Evolutionary conservation across 2,113 vertebrate genomes (phyloP).

Genomic region (Serilophus lunatus): DNA sequence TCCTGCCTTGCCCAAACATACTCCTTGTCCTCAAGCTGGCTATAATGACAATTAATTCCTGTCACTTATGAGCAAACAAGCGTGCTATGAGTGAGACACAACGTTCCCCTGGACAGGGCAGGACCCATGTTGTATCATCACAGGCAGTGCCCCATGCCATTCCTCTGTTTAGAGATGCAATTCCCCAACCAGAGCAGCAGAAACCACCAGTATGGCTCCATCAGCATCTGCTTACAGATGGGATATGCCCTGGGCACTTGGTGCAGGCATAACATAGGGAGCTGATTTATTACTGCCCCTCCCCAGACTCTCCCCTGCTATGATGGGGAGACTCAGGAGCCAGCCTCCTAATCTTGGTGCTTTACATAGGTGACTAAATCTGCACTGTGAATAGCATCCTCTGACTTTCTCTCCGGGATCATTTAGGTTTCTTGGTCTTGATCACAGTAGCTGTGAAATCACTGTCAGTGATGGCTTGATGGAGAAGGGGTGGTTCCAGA

Average conservation of each 20-base stretch:
- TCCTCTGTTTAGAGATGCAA: not conserved
- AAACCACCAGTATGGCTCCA: not conserved
- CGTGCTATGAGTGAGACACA: not conserved
- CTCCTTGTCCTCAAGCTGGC: not conserved
- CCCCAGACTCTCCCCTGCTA: not conserved
- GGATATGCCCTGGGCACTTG: not conserved
- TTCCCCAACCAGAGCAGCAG: not conserved
- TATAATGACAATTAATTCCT: not conserved
- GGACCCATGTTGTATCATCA: not conserved
- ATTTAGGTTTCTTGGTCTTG: conserved; percentile 36
- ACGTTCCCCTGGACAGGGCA: not conserved
- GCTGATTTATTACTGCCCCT: not conserved
- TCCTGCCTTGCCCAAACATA: not conserved
- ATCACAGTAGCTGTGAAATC: conserved; percentile 4
- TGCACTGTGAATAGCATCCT: not conserved
- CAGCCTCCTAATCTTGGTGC: not conserved
- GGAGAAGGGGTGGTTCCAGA: not conserved
- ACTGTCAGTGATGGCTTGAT: not conserved
- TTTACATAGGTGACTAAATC: not conserved
- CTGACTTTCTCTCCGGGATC: not conserved
- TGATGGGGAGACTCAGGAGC: not conserved
- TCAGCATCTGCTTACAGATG: not conserved
- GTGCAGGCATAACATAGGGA: not conserved
- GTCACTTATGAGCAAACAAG: not conserved
- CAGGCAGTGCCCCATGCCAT: fast-evolving